These are phyloP conservation scores for Seira musarum DNA, from an alignment of 2,888 invertebrate genomes.

Conservation along the genomic window DNA sequence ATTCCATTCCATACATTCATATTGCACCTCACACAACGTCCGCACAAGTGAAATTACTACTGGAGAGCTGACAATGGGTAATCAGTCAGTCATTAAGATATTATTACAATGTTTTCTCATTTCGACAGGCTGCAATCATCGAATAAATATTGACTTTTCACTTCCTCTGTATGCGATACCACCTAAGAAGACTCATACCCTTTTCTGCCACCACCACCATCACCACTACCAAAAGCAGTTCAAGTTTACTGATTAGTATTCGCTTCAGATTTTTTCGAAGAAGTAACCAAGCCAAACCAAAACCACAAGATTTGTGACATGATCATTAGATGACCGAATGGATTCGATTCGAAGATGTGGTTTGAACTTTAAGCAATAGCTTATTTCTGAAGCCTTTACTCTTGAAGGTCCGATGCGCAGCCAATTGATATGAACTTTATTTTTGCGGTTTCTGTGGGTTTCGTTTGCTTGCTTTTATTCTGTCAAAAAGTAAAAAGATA, in stretches of 20 bases:
- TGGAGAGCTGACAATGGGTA: conserved; percentile 5
- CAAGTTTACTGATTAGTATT: too few relatives aligned
- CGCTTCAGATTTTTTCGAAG: too few relatives aligned
- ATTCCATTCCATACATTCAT: conserved; percentile 30
- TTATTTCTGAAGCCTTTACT: background rate
- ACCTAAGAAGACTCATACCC: background rate
- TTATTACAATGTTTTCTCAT: conserved; percentile 9
- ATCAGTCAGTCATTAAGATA: conserved; percentile 15
- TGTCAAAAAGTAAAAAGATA: background rate
- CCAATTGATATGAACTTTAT: conserved; percentile 44
- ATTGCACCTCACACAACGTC: conserved; percentile 20
- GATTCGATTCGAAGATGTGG: background rate
- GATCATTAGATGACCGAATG: background rate
- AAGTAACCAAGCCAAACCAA: background rate
- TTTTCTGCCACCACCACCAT: background rate
- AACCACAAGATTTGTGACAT: background rate
- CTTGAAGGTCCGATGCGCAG: conserved; percentile 13
- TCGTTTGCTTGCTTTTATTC: conserved; percentile 7
- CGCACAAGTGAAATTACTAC: background rate
- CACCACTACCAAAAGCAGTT: background rate
- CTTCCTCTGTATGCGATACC: conserved; percentile 36
- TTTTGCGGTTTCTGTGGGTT: conserved; percentile 50
- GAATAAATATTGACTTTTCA: conserved; percentile 45
- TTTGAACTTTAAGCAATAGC: background rate
- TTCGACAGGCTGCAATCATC: conserved; percentile 39